Evolutionary conservation across 2,797 vertebrate genomes (phyloP).

Genomic region (Xenops minutus): DNA sequence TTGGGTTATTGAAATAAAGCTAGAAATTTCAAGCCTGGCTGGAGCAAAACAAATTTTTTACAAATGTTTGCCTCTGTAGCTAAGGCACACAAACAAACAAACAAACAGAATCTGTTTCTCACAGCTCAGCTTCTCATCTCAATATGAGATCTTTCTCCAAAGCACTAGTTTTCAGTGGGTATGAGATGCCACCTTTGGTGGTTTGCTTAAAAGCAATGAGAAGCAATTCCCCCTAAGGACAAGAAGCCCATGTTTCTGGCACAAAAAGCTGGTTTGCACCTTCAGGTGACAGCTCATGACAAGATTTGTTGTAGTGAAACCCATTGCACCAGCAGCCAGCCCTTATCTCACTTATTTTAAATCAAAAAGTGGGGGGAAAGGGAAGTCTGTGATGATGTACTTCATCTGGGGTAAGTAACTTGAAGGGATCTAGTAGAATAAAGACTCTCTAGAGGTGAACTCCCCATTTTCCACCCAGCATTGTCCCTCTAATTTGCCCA

Average conservation of each 20-base stretch:
- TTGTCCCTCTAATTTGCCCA: background rate
- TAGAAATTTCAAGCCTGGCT: background rate
- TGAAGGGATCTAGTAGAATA: background rate
- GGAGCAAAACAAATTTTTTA: conserved; percentile 3
- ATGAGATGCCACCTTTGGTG: background rate
- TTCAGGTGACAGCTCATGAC: background rate
- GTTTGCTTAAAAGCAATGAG: background rate
- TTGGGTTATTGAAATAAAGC: conserved; percentile 14
- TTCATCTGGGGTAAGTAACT: background rate
- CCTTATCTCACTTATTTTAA: background rate
- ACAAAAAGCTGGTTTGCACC: background rate
- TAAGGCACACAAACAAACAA: conserved; percentile 23
- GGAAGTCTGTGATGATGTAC: background rate
- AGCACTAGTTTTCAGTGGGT: background rate
- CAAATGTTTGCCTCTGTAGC: conserved; percentile 18
- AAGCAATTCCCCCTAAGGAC: background rate
- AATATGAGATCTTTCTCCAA: background rate
- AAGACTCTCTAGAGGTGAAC: background rate
- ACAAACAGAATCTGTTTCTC: conserved; percentile 18
- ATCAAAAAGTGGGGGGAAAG: background rate
- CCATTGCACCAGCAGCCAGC: background rate
- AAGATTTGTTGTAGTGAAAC: background rate
- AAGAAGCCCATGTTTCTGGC: background rate
- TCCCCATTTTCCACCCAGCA: background rate
- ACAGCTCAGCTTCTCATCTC: background rate